phyloP scores from a whole-genome alignment of 2,113 vertebrate genomes.

The Ptyas mucosa region DNA sequence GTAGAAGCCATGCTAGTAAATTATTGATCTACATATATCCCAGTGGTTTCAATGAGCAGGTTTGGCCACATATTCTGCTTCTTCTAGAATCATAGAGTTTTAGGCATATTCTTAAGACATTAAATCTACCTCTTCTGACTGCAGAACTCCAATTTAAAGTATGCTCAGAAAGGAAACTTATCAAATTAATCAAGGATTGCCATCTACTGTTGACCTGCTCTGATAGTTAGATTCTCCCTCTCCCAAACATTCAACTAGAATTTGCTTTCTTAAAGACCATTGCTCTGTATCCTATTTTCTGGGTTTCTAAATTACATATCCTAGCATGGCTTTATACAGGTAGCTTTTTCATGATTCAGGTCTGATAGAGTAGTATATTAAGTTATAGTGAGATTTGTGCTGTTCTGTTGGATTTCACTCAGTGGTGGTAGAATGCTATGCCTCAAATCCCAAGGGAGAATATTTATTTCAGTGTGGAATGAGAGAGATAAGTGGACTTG shows the following conservation, averaged over 20 bases:
- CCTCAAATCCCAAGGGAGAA: neutral
- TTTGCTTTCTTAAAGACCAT: neutral
- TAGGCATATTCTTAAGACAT: neutral
- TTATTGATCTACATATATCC: neutral
- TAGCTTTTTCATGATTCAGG: neutral
- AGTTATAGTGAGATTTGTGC: neutral
- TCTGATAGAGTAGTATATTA: neutral
- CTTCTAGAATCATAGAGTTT: neutral
- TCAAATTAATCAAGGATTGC: neutral
- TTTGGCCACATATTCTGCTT: neutral
- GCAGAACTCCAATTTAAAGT: neutral
- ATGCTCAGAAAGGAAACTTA: neutral
- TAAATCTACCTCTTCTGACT: neutral
- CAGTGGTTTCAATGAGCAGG: neutral
- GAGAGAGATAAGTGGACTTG: neutral
- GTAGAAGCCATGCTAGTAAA: neutral
- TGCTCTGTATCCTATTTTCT: neutral
- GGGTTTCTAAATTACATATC: neutral
- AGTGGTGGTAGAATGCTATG: neutral
- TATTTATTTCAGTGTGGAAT: neutral
- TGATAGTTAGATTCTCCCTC: neutral
- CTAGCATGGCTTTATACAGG: neutral
- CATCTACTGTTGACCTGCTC: neutral
- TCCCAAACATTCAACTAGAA: too few relatives aligned
- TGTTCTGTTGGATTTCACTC: neutral